These are phyloP conservation scores for Dysdera silvatica DNA, from an alignment of 1,140 invertebrate species.

Conservation along the genomic window DNA sequence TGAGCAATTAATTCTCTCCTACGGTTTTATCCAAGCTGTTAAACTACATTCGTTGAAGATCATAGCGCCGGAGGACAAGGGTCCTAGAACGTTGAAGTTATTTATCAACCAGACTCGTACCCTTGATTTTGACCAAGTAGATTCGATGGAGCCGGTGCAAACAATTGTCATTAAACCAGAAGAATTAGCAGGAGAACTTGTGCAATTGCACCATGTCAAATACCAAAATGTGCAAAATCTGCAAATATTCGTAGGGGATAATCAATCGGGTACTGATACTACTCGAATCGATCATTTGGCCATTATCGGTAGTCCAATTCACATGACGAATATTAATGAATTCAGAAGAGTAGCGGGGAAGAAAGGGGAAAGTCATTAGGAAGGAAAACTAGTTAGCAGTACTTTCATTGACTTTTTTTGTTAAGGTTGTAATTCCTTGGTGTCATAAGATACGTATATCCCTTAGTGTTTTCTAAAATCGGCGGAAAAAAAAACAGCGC, in stretches of 20 bases:
- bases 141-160: slow-evolving; percentile 74
- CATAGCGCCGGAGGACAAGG: slow-evolving; percentile 54
- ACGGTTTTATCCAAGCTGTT: slow-evolving; percentile 84
- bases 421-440: no score
- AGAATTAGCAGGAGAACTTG: slow-evolving; percentile 67
- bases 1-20: slow-evolving; percentile 80
- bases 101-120: slow-evolving; percentile 97
- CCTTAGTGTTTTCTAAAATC: no score
- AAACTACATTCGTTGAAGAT: slow-evolving; percentile 73
- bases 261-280: slow-evolving; percentile 73
- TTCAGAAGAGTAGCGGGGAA: slow-evolving; percentile 85
- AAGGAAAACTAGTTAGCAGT: no score
- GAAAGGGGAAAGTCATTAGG: slow-evolving; percentile 84
- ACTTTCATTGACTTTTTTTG: no score
- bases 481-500: no score
- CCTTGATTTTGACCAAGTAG: slow-evolving; percentile 90
- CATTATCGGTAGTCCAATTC: slow-evolving; percentile 79
- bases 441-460: no score
- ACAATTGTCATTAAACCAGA: slow-evolving; percentile 65
- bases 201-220: slow-evolving; percentile 88
- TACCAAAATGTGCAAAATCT: slow-evolving; percentile 97
- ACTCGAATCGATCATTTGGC: slow-evolving; percentile 79
- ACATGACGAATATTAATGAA: slow-evolving; percentile 88
- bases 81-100: slow-evolving; percentile 85
- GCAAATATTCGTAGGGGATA: slow-evolving; percentile 86